Percentiles rank a stretch among this genome's conserved stretches.
Evolutionary conservation across 2,113 vertebrate genomes (phyloP).

Genomic region (Taxidea taxus): DNA sequence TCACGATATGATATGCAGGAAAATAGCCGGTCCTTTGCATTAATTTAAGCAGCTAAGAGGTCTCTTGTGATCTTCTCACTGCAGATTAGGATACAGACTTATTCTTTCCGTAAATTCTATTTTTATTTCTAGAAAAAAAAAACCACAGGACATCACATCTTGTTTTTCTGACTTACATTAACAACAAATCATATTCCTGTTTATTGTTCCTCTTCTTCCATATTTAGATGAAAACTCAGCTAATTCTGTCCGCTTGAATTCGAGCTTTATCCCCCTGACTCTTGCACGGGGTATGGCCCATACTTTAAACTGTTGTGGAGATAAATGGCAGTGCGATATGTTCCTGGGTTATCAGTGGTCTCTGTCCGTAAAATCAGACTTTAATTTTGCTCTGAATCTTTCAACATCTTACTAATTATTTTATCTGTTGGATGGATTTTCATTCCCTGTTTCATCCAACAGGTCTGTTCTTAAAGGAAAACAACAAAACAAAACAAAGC

Average conservation of each 20-base stretch:
- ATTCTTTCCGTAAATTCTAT: background rate
- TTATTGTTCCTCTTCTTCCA: background rate
- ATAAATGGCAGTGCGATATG: fast-evolving
- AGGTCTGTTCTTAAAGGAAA: background rate
- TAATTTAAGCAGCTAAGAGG: background rate
- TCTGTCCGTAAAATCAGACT: background rate
- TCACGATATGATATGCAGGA: too few relatives aligned
- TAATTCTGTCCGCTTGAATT: background rate
- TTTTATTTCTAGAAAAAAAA: background rate
- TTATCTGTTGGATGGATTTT: background rate
- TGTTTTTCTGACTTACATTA: background rate
- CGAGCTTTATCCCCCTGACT: background rate
- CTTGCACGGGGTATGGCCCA: fast-evolving
- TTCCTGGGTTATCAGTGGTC: background rate
- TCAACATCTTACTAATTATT: background rate
- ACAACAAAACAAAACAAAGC: background rate
- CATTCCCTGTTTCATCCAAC: background rate
- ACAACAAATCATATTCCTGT: background rate
- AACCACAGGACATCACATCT: background rate
- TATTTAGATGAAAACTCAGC: background rate
- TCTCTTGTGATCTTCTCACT: background rate
- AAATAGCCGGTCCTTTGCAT: background rate
- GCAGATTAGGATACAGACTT: background rate
- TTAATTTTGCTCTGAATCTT: background rate
- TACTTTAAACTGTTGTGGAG: fast-evolving